Base-by-base conservation (phyloP, 2,113 vertebrate species). In the Ariopsis seemanni region DNA sequence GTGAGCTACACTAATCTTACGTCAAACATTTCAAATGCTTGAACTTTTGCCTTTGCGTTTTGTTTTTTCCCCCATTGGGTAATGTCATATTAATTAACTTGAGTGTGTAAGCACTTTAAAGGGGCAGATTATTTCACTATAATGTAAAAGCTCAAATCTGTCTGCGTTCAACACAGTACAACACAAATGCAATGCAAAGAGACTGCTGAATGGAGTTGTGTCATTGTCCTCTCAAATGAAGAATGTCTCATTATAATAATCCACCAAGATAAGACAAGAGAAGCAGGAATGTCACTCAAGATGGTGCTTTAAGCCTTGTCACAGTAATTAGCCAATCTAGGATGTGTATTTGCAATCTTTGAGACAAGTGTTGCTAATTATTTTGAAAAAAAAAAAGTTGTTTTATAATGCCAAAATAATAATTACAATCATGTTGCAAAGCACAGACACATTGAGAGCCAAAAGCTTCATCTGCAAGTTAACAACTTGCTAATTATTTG, bases 311-410 rank as follows among this genome's bases (percentile, higher is more conserved):
- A 85, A 85, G 71, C 34, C 71, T 15, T 77, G 55, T n/a, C 55
- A 72, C 4, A 17, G 71, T 62, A 85, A 85, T 85, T 75, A 85
- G 34, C 34, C 10, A 48, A 77, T 62, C 55, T n/a, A n/a, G 62
- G 22, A 77, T 77, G 42, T 77, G 57, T n/a, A 62, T 75, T 62
- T 77, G 84, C 55, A 17, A 58, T 75, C 30, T 5, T 48, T 11
- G 69, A 74, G 69, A 84, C 65, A 75, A 75, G 83, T 55, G 11
- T 85, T 30, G 30, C 83, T 85, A 75, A 85, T 75, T 62, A 75
- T 74, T 85, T 60, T 42, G 48, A 42, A n/a, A 65, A 50, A 11
- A 58, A 63, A 58, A 48, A 4, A 72, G 2, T 74, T 25, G 69
- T 22, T 50, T 50, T 74, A 15, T 6, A 34, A 42, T 42, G 2